Base-by-base conservation (phyloP, 2,888 invertebrate species). In the Rotaria macrura region DNA sequence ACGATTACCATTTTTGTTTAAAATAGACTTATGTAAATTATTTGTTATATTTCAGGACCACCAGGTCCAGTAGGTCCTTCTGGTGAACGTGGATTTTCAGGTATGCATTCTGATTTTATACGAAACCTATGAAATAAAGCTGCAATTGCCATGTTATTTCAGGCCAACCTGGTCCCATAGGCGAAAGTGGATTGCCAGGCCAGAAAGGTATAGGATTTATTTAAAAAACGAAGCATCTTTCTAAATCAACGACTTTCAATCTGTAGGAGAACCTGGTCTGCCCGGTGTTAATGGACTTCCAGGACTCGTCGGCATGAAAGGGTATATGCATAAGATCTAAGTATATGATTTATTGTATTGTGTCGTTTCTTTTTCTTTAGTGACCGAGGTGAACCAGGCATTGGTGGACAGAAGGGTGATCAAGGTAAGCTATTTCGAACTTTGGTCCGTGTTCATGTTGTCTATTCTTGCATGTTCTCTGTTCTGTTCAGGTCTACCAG, bases 201-300 rank as follows among this genome's bases (percentile, higher is more conserved):
- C 83, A 86, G 14, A 87, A 87, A 79, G 89, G 89, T 83, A 84
- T 88, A 34, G 1, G 88, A 34, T 12, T 1, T 20, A 87, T 84
- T 88, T 89, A 74, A 89, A 88, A 49, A 89, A 83, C 89, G 88
- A 43, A 84, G 88, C 14, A 87, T 88, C 57, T 47, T 12, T 47
- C 88, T 89, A 88, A 88, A 43, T 40, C 10, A 25, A 14, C 43
- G 43, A 25, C 43, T 79, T 25, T 43, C 17, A 43, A 4, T 84
- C 83, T 40, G 87, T 87, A 84, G 89, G 89, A 29, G 87, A 88
- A 34, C 88, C 88, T 23, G 89, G 89, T 47, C 85, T 85, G n/a
- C 85, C 85, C 40, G 88, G 88, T 85, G 40, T 84, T 20, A 54
- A 40, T n/a, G 87, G 87, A 23, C 1, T 20, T 25, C 54, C 83